Evolutionary conservation across 1,140 invertebrate genomes (phyloP), one percentile per base, ranked within the genome.

Genomic region (Drosophila equinoxialis): DNA sequence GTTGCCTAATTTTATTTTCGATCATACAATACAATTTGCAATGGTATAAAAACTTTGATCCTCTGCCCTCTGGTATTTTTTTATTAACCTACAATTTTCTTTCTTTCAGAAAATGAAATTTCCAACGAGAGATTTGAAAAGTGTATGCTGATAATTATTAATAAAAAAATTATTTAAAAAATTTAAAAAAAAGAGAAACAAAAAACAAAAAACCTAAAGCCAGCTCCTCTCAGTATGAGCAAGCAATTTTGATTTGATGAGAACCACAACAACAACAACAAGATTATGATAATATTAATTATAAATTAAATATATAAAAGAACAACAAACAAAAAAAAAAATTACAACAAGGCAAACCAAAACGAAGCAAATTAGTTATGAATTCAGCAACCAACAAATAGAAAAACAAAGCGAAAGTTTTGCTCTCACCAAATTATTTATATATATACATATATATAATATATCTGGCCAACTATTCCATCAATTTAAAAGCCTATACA

Each of bases 101-200:
- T 65, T 30, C 30, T 79, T 91, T 20, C 74, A 91, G 90, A 91
- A 90, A 91, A 91, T 91, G 71, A 91, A 90, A 91, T 91, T 91
- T 91, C 87, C 90, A 91, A 86, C 78, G 84, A 90, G 90, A 91
- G 90, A 90, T 91, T 91, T 90, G 78, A 91, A 87, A 91, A 91
- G 71, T 91, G 85, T 90, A 86, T 91, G 87, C 90, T 87, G 85
- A 91, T 91, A 91, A 91, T 91, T 90, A 90, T 91, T 90, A 90
- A 91, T 91, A 91, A 91, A 90, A 81, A 74, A 80, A 79, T 80
- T 91, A 90, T 91, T 91, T 91, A 90, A 91, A 90, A 90, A 90
- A 90, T 86, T 89, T 86, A 77, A 90, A 90, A 69, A 80, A 54
- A 82, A 58, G 35, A 74, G 17, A 51, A 51, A 51, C 17, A 76